Conservation (phyloP, 2,113 vertebrate species). For the Pluvialis apricaria region DNA sequence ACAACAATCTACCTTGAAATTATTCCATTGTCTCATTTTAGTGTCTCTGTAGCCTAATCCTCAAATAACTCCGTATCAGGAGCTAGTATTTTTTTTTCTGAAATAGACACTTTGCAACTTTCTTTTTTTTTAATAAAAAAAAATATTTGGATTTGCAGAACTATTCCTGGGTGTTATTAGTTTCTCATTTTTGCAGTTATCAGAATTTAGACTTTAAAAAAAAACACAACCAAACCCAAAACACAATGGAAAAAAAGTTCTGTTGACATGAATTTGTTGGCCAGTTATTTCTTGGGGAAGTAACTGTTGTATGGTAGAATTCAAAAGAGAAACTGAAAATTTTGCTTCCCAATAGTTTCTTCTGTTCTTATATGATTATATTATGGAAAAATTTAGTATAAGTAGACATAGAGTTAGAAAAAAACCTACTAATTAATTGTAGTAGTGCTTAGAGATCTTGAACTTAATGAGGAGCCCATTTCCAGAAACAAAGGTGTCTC, state of each 20-base stretch:
- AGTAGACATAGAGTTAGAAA: too few species aligned
- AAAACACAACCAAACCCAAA: too few species aligned
- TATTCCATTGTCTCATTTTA: background rate
- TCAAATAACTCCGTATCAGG: fast-evolving
- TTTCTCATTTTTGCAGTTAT: background rate
- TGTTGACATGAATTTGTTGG: fast-evolving
- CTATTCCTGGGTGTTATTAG: background rate
- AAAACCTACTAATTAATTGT: background rate
- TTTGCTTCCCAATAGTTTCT: background rate
- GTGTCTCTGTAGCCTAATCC: background rate
- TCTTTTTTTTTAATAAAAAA: background rate
- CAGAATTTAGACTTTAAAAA: background rate
- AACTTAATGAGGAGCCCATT: fast-evolving
- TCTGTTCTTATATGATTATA: fast-evolving
- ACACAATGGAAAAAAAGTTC: background rate
- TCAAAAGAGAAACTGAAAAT: background rate
- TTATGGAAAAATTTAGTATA: background rate
- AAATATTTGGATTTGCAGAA: background rate
- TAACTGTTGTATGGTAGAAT: background rate
- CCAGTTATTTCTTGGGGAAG: background rate
- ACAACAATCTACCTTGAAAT: background rate
- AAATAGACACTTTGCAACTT: background rate
- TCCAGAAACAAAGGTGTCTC: background rate
- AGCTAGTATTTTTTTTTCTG: background rate
- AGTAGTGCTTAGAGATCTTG: background rate